Conservation (phyloP, 1,140 invertebrate genomes). For the Lanistes nyassanus region DNA sequence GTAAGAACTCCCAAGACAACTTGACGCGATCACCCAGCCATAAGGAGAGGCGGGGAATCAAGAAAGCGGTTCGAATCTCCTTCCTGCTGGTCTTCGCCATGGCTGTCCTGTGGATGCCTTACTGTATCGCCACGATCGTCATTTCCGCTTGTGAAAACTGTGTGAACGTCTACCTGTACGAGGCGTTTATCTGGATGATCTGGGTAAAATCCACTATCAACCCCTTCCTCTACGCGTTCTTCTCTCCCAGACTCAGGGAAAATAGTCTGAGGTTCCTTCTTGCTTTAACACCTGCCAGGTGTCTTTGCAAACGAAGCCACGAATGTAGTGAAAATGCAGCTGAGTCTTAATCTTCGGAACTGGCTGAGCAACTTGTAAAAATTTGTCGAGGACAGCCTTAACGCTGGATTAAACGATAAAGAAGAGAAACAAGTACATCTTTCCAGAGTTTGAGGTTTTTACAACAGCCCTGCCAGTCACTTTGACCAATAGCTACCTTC, state of each 20-base stretch:
- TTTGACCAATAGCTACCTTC: too few species aligned
- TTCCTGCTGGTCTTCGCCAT: slow-evolving; percentile 41
- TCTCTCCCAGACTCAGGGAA: slow-evolving; percentile 36
- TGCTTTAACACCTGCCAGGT: background rate
- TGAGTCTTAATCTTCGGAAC: too few species aligned
- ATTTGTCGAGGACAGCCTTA: too few species aligned
- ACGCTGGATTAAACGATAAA: too few species aligned
- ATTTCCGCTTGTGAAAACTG: slow-evolving; percentile 41
- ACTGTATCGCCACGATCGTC: slow-evolving; percentile 42
- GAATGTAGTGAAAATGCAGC: too few species aligned
- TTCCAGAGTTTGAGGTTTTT: too few species aligned
- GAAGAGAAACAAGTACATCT: too few species aligned
- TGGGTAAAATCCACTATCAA: slow-evolving; percentile 56
- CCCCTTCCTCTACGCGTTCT: slow-evolving; percentile 56
- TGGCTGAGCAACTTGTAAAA: too few species aligned
- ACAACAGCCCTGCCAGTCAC: too few species aligned
- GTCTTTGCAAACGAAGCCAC: too few species aligned
- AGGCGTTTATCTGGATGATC: slow-evolving; percentile 51
- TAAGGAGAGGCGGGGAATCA: background rate
- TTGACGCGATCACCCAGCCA: too few species aligned
- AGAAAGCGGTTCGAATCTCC: slow-evolving; percentile 39
- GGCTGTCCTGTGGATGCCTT: slow-evolving; percentile 43
- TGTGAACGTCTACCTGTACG: slow-evolving; percentile 42
- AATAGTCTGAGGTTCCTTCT: slow-evolving; percentile 39
- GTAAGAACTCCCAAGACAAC: too few species aligned